Conservation (phyloP, 2,113 vertebrate species). For the Dicaeum eximium region DNA sequence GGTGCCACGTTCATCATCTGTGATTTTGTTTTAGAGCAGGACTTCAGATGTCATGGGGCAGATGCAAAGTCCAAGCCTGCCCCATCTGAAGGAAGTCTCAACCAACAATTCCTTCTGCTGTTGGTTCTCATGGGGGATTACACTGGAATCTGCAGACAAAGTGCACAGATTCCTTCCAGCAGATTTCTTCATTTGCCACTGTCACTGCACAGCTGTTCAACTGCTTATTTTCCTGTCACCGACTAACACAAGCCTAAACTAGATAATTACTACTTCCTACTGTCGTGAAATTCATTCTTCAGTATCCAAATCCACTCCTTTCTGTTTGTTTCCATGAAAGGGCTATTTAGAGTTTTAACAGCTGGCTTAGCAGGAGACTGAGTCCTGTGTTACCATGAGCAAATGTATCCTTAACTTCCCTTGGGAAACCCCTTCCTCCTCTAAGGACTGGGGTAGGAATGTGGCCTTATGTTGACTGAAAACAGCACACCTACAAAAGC, state of each 20-base stretch:
- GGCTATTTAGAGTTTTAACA: constrained; percentile 2
- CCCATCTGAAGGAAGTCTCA: neutral
- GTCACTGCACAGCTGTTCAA: constrained; percentile 24
- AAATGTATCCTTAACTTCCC: neutral
- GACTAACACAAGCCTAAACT: neutral
- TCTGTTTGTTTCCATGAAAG: neutral
- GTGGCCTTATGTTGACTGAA: neutral
- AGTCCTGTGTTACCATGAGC: neutral
- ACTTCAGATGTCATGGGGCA: fast-evolving
- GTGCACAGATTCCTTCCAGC: neutral
- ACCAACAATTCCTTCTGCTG: neutral
- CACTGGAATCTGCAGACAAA: neutral
- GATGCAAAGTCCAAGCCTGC: neutral
- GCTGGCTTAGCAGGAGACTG: neutral
- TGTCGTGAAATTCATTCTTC: constrained; percentile 11
- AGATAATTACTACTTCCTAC: constrained; percentile 11
- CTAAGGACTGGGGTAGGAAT: fast-evolving
- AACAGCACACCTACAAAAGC: neutral
- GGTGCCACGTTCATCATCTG: neutral
- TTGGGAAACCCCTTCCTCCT: neutral
- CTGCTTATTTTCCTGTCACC: constrained; percentile 39
- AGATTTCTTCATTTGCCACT: constrained; percentile 1
- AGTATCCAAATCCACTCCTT: neutral
- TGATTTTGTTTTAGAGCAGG: neutral
- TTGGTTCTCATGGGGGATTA: neutral